Conservation (phyloP, 2,113 vertebrate genomes). For the Condylura cristata region DNA sequence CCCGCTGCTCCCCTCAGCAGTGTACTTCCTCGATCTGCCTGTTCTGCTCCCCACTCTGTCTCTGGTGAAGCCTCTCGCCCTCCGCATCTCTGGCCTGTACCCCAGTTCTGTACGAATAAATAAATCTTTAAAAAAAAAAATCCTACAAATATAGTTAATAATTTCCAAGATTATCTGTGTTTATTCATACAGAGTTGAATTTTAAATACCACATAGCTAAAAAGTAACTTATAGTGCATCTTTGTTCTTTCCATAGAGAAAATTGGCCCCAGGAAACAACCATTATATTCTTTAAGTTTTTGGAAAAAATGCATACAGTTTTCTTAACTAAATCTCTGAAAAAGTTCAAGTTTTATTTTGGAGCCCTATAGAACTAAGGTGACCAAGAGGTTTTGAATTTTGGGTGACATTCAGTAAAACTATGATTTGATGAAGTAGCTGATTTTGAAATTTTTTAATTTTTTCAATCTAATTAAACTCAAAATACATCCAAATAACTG, state of each 20-base stretch:
- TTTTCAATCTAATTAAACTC: not conserved
- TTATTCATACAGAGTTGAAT: not conserved
- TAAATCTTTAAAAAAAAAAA: too few relatives aligned
- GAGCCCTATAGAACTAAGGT: constrained; percentile 14
- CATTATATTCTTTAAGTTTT: not conserved
- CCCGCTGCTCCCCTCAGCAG: too few relatives aligned
- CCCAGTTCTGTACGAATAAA: too few relatives aligned
- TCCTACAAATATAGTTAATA: not conserved
- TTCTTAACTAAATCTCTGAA: constrained; percentile 36
- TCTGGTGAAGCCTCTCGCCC: too few relatives aligned
- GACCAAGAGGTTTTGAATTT: not conserved
- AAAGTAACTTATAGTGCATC: not conserved
- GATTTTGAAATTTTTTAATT: constrained; percentile 34
- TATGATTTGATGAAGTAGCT: not conserved
- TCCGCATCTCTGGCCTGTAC: too few relatives aligned
- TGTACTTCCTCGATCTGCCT: too few relatives aligned
- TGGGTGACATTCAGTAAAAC: constrained; percentile 5
- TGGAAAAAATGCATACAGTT: constrained; percentile 17
- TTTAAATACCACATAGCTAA: not conserved
- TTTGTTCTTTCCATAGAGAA: constrained; percentile 21
- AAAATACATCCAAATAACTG: not conserved
- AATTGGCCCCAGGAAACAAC: not conserved
- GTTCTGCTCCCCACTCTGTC: too few relatives aligned
- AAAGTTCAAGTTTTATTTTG: not conserved
- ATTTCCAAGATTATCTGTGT: not conserved